Evolutionary conservation across 2,888 invertebrate genomes (phyloP).

Genomic region (Nebria salina): DNA sequence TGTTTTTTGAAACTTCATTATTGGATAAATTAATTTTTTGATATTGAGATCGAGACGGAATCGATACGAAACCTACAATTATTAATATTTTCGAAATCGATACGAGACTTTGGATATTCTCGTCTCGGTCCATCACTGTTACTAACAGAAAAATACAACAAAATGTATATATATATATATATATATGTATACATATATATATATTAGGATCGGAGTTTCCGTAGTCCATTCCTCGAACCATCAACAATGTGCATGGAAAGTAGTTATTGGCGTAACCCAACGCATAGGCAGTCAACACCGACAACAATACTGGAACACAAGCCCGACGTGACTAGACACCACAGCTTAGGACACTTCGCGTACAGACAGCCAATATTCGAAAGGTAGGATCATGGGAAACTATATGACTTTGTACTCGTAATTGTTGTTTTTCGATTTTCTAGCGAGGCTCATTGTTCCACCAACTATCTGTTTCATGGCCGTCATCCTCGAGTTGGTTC

Average conservation of each 20-base stretch:
- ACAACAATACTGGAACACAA: constrained; percentile 62
- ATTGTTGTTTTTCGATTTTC: constrained; percentile 31
- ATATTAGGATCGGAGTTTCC: constrained; percentile 58
- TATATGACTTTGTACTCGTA: neutral
- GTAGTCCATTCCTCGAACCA: constrained; percentile 62
- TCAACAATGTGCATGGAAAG: constrained; percentile 64
- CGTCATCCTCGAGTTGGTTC: constrained; percentile 72
- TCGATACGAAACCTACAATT: too few species aligned
- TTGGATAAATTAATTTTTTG: too few species aligned
- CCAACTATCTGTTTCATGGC: constrained; percentile 72
- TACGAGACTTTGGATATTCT: too few species aligned
- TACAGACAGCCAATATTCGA: constrained; percentile 62
- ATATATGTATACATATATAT: neutral
- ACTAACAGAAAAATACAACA: too few species aligned
- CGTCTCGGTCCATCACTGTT: too few species aligned
- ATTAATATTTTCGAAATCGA: too few species aligned
- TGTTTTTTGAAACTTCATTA: too few species aligned
- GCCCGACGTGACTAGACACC: constrained; percentile 61
- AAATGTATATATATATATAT: too few species aligned
- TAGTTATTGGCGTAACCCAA: constrained; percentile 62
- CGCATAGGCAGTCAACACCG: constrained; percentile 62
- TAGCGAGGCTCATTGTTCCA: constrained; percentile 68
- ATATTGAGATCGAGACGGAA: too few species aligned
- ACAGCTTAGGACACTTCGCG: constrained; percentile 62
- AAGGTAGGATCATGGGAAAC: constrained; percentile 53